Conservation (phyloP, 2,113 vertebrate genomes). For the Oreocharis arfaki region DNA sequence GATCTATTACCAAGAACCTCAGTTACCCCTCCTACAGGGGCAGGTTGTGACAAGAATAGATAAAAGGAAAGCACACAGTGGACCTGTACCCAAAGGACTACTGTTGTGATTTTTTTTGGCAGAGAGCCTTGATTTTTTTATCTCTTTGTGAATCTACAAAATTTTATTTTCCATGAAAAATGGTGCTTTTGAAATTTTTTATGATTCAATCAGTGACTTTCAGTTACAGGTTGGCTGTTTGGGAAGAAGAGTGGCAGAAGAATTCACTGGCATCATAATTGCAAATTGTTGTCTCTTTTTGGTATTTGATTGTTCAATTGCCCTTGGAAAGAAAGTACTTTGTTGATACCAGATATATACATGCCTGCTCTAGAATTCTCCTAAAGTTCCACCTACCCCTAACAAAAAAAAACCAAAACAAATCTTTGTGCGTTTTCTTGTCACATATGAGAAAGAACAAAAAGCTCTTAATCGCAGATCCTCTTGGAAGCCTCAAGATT, state of each 20-base stretch:
- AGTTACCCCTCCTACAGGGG: not conserved
- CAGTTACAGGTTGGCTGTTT: not conserved
- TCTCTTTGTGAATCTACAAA: not conserved
- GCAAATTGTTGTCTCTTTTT: not conserved
- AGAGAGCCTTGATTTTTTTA: not conserved
- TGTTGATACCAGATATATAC: not conserved
- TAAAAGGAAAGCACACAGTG: not conserved
- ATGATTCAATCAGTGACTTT: not conserved
- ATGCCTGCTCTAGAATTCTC: not conserved
- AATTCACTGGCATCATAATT: not conserved
- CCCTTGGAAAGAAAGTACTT: not conserved
- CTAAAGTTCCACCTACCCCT: not conserved
- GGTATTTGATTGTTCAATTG: not conserved
- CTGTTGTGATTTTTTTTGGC: not conserved
- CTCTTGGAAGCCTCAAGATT: not conserved
- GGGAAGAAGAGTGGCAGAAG: not conserved
- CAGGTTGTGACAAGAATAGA: not conserved
- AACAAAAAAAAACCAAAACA: fast-evolving
- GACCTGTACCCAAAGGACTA: not conserved
- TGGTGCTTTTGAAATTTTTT: not conserved
- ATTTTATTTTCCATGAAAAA: not conserved
- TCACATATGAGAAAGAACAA: not conserved
- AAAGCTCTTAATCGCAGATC: not conserved
- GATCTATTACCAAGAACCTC: not conserved
- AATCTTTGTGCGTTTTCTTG: not conserved